Evolutionary conservation across 2,113 vertebrate genomes (phyloP), one percentile per base, ranked within the genome.

Genomic region (Irena cyanogastra): DNA sequence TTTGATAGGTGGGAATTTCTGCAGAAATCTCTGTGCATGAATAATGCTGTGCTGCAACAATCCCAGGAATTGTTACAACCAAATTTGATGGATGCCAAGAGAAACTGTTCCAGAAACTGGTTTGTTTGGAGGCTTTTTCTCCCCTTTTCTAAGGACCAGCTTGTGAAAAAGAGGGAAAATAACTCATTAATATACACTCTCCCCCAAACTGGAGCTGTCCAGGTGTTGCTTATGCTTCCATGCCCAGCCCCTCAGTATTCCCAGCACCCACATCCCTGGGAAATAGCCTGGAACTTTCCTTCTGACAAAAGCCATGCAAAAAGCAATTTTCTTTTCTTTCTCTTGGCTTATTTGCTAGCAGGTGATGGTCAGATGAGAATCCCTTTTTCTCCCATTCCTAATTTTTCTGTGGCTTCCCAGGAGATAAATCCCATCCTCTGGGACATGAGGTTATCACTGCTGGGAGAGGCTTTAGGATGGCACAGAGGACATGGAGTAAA

Each of bases 211-310:
- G 10, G 27, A 41, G 30, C 23, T 59, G 28, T 59, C 27, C 30
- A 5, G 4, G 27, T 5, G 13, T 52, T 68, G 14, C 33, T 35
- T 17, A 3, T 61, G 41, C 56, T 76, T 22, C 39, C 10, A 10
- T 5, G 2, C 44, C 5, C 26, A 39, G 35, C 17, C 39, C 19
- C 9, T 22, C 0, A 0, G 13, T 24, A 45, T 28, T 41, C 47
- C 64, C 44, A 35, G 72, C 16, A 42, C 33, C 24, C 42, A 16
- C 13, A 11, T 24, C 5, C 20, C 39, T 50, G 30, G 16, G 35
- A 45, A 37, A 50, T 17, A 39, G 50, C 33, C 60, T 61, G 24
- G 42, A 42, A 66, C 16, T 1, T 22, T 76, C 21, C 21, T n/a
- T 30, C 37, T 8, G 17, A 28, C 21, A 53, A 35, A 94, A 71